Conservation (phyloP, 2,113 vertebrate genomes). For the Perca fluviatilis region DNA sequence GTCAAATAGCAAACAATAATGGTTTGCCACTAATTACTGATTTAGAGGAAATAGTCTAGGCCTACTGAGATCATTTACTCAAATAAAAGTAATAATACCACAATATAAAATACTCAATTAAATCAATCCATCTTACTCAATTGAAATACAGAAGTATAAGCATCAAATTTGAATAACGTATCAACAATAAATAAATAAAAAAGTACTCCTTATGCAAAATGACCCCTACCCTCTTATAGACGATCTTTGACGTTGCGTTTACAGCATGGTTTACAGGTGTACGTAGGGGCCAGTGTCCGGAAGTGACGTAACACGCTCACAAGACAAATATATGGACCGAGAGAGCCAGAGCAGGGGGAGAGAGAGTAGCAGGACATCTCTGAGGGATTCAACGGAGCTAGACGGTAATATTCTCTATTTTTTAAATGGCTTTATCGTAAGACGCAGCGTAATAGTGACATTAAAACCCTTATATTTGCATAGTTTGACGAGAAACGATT, state of each 20-base stretch:
- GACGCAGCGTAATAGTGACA: fast-evolving
- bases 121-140: too few species aligned
- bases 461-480: not conserved
- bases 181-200: too few species aligned
- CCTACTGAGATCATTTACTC: too few species aligned
- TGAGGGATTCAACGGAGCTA: not conserved
- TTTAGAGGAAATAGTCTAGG: too few species aligned
- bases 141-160: too few species aligned
- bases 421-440: not conserved
- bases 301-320: conserved; percentile 80
- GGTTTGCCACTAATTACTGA: too few species aligned
- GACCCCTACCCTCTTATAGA: not conserved
- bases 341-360: not conserved
- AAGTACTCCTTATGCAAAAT: too few species aligned
- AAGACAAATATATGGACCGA: conserved; percentile 63
- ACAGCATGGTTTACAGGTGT: too few species aligned
- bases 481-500: not conserved
- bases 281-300: conserved; percentile 57
- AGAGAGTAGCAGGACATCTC: conserved; percentile 41
- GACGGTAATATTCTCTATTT: conserved; percentile 47
- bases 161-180: too few species aligned
- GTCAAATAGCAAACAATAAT: too few species aligned
- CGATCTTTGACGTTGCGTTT: conserved; percentile 61
- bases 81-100: too few species aligned
- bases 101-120: too few species aligned